These are phyloP conservation scores for Leucophenga montana DNA, from an alignment of 2,888 invertebrate species.

Conservation along the genomic window DNA sequence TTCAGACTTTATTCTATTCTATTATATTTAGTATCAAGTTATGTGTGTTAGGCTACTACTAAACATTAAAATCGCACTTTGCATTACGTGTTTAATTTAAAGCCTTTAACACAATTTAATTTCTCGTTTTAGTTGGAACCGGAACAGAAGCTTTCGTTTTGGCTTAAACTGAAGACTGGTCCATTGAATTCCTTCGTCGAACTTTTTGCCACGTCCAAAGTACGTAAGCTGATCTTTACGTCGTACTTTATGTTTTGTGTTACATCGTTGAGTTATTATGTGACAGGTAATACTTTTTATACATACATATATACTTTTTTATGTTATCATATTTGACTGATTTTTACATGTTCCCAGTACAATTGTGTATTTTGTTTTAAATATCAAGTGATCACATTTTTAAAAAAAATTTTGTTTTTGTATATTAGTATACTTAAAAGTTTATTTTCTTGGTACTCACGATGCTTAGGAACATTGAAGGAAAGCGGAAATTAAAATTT, in stretches of 20 bases:
- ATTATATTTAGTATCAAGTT: background rate
- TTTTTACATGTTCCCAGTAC: too few relatives aligned
- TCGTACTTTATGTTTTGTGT: conserved; percentile 73
- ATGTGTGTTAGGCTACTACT: background rate
- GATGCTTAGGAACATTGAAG: too few relatives aligned
- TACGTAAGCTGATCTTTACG: conserved; percentile 70
- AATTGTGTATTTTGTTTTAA: too few relatives aligned
- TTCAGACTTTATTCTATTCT: background rate
- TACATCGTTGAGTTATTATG: conserved; percentile 71
- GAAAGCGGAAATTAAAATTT: too few relatives aligned
- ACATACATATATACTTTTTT: too few relatives aligned
- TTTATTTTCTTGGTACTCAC: too few relatives aligned
- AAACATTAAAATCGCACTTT: background rate
- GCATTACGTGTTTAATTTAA: background rate
- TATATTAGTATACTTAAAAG: too few relatives aligned
- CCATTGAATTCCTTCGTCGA: conserved; percentile 69
- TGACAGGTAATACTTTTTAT: conserved; percentile 63
- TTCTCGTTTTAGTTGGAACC: conserved; percentile 49
- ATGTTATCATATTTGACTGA: too few relatives aligned
- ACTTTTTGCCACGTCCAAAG: conserved; percentile 64
- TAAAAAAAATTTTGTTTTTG: too few relatives aligned
- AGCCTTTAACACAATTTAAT: background rate
- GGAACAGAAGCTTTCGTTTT: conserved; percentile 45
- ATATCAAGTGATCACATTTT: too few relatives aligned
- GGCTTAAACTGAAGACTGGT: conserved; percentile 62